Conservation (phyloP, 2,113 vertebrate genomes). For the Phyllopteryx taeniolatus region DNA sequence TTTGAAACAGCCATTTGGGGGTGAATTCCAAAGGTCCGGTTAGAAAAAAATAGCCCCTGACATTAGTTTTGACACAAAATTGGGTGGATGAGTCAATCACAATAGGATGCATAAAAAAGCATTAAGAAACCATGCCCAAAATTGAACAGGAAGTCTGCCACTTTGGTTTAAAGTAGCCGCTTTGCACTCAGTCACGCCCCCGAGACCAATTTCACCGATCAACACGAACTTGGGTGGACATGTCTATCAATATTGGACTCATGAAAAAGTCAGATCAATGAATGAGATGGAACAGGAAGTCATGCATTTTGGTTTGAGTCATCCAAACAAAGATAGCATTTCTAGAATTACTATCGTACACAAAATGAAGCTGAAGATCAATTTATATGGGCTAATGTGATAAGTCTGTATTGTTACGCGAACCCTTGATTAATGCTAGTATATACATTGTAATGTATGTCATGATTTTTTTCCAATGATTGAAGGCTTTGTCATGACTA, state of each 20-base stretch:
- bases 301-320: neutral
- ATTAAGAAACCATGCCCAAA: neutral
- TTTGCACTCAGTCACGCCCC: too few species aligned
- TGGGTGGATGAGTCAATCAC: too few species aligned
- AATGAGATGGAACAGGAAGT: neutral
- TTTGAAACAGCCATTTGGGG: neutral
- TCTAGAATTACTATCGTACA: too few species aligned
- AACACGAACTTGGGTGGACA: too few species aligned
- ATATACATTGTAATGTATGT: neutral
- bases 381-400: neutral
- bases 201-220: too few species aligned
- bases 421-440: neutral
- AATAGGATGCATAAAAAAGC: too few species aligned
- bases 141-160: neutral
- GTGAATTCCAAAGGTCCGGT: too few species aligned
- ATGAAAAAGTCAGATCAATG: neutral
- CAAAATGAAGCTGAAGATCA: neutral
- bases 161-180: neutral
- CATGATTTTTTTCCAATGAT: neutral
- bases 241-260: too few species aligned
- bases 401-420: neutral
- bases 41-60: too few species aligned
- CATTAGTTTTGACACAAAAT: too few species aligned
- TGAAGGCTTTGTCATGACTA: neutral
- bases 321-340: neutral